Evolutionary conservation across 1,140 invertebrate species (phyloP), one percentile per base, ranked within the genome.

Genomic region (Mamestra configurata): DNA sequence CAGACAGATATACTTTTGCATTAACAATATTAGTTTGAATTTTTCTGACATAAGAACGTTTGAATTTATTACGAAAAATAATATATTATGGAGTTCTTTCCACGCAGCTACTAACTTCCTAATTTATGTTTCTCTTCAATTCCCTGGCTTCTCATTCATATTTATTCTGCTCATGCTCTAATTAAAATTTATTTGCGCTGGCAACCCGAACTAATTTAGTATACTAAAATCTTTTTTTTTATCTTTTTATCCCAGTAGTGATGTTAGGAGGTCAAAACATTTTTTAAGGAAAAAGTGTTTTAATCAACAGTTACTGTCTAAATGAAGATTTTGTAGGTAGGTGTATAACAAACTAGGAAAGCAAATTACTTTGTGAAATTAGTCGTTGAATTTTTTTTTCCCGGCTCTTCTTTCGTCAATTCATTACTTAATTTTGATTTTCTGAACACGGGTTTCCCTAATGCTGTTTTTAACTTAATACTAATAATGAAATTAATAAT

Each of bases 111-210:
- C 6, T 55, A 5, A 24, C 22, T 55, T 11, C 24, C 20, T 55
- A 24, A 55, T 55, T 55, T 55, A 55, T 10, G 53, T 55, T 55
- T 24, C 53, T 24, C 53, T 55, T 53, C 18, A 53, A 53, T 53
- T 55, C 53, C 53, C 53, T 22, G 7, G 53, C 13, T 4, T 6
- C 53, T 24, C 53, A 24, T 55, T 22, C 53, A 55, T 55, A 55
- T 55, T 55, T 55, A 55, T 15, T 15, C 43, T 55, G 53, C 24
- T 55, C 22, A 55, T 3, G 53, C 22, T 55, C 53, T 55, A 55
- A 55, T 55, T 55, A 55, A 55, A 55, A 55, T 55, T 24, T 55
- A 55, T 55, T 55, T 55, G 10, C 20, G 10, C 11, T 13, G 10
- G 53, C 10, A 55, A 55, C 20, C 22, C 53, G 11, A 55, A 55